Percentiles rank a stretch among this genome's conserved stretches.
Conservation (phyloP, 35 echinoderm and acorn worm genomes). For the Apostichopus californicus region DNA sequence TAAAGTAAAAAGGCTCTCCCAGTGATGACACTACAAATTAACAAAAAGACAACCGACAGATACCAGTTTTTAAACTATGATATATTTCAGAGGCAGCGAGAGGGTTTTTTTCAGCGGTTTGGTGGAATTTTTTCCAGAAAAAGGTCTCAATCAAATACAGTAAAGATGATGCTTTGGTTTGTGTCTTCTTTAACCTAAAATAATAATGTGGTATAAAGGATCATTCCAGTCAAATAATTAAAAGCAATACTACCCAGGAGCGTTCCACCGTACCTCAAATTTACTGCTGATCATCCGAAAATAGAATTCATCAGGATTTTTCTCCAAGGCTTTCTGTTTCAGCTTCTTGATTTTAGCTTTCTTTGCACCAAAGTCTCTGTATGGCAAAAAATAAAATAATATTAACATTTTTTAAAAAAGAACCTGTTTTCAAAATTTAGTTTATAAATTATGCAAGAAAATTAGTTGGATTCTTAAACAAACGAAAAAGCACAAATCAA, state of each 20-base stretch:
- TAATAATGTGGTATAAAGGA: neutral
- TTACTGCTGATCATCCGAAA: slow-evolving; percentile 93
- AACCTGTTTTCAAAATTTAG: neutral
- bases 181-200: neutral
- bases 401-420: neutral
- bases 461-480: too few relatives aligned
- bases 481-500: too few relatives aligned
- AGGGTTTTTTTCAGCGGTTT: too few relatives aligned
- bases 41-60: too few relatives aligned
- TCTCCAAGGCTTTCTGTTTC: slow-evolving; percentile 77
- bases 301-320: slow-evolving; percentile 98
- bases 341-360: slow-evolving; percentile 70
- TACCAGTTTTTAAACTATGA: too few relatives aligned
- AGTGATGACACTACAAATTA: too few relatives aligned
- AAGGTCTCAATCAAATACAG: too few relatives aligned
- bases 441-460: neutral
- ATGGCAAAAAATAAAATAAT: neutral
- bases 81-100: too few relatives aligned
- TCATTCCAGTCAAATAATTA: neutral
- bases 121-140: too few relatives aligned
- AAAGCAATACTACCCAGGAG: neutral
- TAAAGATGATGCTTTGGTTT: too few relatives aligned
- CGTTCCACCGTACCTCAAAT: slow-evolving; percentile 62
- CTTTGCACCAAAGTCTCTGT: slow-evolving; percentile 84
- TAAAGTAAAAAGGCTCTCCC: too few relatives aligned